phyloP scores from a whole-genome alignment of 1,140 invertebrate species.

The Orussus abietinus region DNA sequence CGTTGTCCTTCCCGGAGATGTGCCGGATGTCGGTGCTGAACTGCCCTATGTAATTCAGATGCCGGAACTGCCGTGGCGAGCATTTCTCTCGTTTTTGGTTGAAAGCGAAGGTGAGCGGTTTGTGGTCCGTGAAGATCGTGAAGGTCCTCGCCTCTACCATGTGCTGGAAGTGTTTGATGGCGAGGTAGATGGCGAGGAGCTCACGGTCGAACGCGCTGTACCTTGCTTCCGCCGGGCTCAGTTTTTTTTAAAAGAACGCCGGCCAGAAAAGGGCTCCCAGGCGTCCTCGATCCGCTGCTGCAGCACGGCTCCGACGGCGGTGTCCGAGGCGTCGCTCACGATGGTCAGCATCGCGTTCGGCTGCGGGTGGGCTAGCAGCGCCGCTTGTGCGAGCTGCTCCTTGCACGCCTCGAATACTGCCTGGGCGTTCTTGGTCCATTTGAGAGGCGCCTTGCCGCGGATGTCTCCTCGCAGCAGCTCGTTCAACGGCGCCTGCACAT shows the following conservation, averaged over 20 bases:
- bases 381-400: conserved; percentile 17
- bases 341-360: conserved; percentile 17
- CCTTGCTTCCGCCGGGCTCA: conserved; percentile 24
- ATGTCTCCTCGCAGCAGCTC: conserved; percentile 21
- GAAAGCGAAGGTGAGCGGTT: conserved; percentile 17
- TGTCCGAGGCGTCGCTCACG: conserved; percentile 28
- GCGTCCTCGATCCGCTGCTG: conserved; percentile 21
- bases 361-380: conserved; percentile 29
- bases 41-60: conserved; percentile 37
- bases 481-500: conserved; percentile 25
- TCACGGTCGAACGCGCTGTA: conserved; percentile 37
- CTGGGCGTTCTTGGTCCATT: conserved; percentile 20
- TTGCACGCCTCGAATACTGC: conserved; percentile 21
- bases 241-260: conserved; percentile 41
- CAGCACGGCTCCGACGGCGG: conserved; percentile 20
- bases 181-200: conserved; percentile 26
- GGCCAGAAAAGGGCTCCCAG: conserved; percentile 38
- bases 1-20: conserved; percentile 32
- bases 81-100: conserved; percentile 24
- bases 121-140: conserved; percentile 38
- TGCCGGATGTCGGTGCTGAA: conserved; percentile 40
- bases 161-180: conserved; percentile 30
- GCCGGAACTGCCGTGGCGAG: conserved; percentile 28
- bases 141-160: conserved; percentile 28
- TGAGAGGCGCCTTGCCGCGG: conserved; percentile 20